Percentiles rank a stretch among this genome's conserved stretches.
Conservation (phyloP, 2,797 vertebrate species). For the Mormyrus hasselquistii region DNA sequence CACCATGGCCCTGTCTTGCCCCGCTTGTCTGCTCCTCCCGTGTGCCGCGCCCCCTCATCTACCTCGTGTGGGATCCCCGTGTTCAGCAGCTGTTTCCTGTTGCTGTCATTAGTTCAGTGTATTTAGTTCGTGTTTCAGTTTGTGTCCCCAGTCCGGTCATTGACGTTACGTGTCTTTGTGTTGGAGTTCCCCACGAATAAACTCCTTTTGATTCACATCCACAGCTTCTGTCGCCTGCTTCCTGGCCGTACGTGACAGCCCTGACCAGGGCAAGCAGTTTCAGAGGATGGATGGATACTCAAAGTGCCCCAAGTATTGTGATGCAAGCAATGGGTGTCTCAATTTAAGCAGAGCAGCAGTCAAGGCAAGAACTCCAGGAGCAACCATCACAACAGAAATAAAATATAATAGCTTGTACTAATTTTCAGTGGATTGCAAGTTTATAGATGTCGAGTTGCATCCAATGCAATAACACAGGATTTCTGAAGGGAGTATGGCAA, state of each 20-base stretch:
- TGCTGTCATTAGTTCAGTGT: too few relatives aligned
- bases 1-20: not conserved
- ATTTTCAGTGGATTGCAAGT: constrained; percentile 70
- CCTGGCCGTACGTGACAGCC: not conserved
- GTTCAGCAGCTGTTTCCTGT: too few relatives aligned
- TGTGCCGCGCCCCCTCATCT: too few relatives aligned
- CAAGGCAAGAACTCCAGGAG: constrained; percentile 58
- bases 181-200: too few relatives aligned
- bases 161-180: too few relatives aligned
- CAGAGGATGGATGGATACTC: not conserved
- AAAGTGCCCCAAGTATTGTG: not conserved
- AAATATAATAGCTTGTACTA: constrained; percentile 41
- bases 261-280: not conserved
- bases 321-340: constrained; percentile 70
- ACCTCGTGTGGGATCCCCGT: too few relatives aligned
- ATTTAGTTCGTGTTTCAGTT: too few relatives aligned
- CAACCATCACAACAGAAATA: constrained; percentile 65
- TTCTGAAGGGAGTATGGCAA: constrained; percentile 38
- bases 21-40: too few relatives aligned
- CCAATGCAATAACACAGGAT: constrained; percentile 17
- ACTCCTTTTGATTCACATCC: too few relatives aligned
- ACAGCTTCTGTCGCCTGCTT: too few relatives aligned
- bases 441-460: constrained; percentile 64
- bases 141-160: too few relatives aligned
- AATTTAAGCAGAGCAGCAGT: constrained; percentile 55